phyloP scores from a whole-genome alignment of 2,797 vertebrate species.

The Gila robusta region DNA sequence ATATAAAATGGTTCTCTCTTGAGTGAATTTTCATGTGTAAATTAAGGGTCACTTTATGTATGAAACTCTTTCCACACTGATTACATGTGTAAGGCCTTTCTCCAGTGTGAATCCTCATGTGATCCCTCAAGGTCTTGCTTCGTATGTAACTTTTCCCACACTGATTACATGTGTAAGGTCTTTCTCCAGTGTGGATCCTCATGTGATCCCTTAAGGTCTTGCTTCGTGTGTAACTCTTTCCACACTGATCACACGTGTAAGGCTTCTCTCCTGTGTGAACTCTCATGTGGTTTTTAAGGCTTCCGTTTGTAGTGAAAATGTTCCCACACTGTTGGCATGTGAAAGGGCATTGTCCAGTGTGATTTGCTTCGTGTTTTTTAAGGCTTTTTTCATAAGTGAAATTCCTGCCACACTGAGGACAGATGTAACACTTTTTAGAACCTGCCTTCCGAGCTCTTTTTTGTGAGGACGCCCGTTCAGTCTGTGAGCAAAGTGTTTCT shows the following conservation, averaged over 20 bases:
- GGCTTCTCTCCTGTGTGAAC: conserved; percentile 24
- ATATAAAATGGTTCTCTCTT: conserved; percentile 20
- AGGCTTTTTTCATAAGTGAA: conserved; percentile 32
- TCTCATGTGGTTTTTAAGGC: conserved; percentile 23
- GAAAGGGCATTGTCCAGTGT: background rate
- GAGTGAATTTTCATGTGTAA: conserved; percentile 19
- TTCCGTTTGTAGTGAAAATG: conserved; percentile 24
- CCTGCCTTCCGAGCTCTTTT: conserved; percentile 2
- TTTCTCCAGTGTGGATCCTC: conserved; percentile 10
- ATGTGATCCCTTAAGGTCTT: conserved; percentile 17
- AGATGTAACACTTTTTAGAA: background rate
- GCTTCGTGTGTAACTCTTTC: conserved; percentile 10
- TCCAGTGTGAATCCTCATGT: conserved; percentile 25
- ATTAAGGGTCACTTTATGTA: conserved; percentile 18
- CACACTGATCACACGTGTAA: background rate
- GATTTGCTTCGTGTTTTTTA: background rate
- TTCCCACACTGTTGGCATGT: conserved; percentile 22
- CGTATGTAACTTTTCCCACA: conserved; percentile 27
- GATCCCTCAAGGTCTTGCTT: conserved; percentile 3
- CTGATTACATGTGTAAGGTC: background rate
- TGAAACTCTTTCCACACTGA: conserved; percentile 26
- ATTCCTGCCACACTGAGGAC: conserved; percentile 19
- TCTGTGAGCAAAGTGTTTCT: background rate
- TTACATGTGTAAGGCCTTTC: conserved; percentile 5
- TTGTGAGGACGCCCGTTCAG: background rate